Evolutionary conservation across 1,140 invertebrate genomes (phyloP).

Genomic region (Nomia melanderi): DNA sequence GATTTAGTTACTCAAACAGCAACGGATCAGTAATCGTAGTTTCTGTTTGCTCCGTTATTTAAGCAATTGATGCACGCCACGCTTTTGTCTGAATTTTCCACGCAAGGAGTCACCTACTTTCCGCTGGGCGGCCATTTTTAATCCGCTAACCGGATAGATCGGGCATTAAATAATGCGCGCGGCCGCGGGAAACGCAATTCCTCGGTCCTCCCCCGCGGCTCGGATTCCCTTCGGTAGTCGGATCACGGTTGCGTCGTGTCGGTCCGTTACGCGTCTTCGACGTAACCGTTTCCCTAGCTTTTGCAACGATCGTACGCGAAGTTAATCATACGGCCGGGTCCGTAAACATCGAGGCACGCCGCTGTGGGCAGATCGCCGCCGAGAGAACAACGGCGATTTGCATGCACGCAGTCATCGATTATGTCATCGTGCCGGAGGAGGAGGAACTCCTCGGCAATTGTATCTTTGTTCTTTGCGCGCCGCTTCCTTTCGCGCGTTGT

Average conservation of each 20-base stretch:
- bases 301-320: slow-evolving; percentile 20
- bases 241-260: not conserved
- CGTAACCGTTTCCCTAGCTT: slow-evolving; percentile 10
- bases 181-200: too few species aligned
- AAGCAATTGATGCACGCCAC: too few species aligned
- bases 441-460: not conserved
- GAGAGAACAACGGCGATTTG: slow-evolving; percentile 10
- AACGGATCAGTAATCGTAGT: too few species aligned
- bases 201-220: too few species aligned
- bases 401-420: slow-evolving; percentile 35
- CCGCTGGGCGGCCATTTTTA: too few species aligned
- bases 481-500: not conserved
- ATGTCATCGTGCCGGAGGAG: slow-evolving; percentile 24
- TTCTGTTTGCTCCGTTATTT: too few species aligned
- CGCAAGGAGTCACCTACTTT: too few species aligned
- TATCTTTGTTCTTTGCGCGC: not conserved
- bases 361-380: slow-evolving; percentile 9
- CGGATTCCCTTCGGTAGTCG: too few species aligned
- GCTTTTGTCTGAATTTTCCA: too few species aligned
- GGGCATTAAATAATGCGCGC: too few species aligned
- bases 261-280: slow-evolving; percentile 6
- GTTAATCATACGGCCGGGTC: slow-evolving; percentile 10
- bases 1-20: too few species aligned
- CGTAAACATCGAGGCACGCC: not conserved
- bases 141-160: too few species aligned